Evolutionary conservation across 2,113 vertebrate genomes (phyloP).

Genomic region (Phocoena phocoena): DNA sequence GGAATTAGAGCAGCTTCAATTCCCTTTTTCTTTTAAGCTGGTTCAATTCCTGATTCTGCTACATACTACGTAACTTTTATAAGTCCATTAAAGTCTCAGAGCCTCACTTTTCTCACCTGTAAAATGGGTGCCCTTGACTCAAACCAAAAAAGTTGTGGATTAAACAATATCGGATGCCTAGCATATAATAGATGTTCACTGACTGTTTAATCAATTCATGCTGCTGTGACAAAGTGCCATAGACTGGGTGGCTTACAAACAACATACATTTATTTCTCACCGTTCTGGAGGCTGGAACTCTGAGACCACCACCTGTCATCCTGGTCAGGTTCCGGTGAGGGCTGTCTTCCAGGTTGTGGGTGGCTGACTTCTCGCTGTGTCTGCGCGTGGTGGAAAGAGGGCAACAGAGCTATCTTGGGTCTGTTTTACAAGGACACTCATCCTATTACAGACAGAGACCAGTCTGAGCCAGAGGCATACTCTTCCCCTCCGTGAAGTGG

Average conservation of each 20-base stretch:
- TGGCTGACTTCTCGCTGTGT: no score
- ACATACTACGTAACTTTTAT: neutral
- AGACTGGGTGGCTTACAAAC: fast-evolving
- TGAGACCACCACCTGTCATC: neutral
- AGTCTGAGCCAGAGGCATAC: neutral
- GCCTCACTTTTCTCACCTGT: neutral
- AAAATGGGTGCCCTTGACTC: neutral
- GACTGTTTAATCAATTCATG: neutral
- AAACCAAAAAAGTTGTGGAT: neutral
- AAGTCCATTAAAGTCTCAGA: neutral
- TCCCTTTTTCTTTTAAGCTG: no score
- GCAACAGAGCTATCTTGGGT: no score
- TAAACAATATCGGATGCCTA: neutral
- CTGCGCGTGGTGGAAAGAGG: fast-evolving
- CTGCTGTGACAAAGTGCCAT: fast-evolving
- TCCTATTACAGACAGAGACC: neutral
- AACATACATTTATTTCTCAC: neutral
- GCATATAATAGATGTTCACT: no score
- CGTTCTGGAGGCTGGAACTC: neutral
- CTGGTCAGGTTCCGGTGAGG: no score
- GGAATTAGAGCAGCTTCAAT: neutral
- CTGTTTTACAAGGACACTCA: neutral
- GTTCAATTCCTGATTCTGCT: neutral
- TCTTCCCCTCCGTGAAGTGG: neutral
- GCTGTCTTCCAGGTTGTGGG: neutral